Base-by-base conservation (phyloP, 2,797 vertebrate species). In the Enteromius fasciolatus region DNA sequence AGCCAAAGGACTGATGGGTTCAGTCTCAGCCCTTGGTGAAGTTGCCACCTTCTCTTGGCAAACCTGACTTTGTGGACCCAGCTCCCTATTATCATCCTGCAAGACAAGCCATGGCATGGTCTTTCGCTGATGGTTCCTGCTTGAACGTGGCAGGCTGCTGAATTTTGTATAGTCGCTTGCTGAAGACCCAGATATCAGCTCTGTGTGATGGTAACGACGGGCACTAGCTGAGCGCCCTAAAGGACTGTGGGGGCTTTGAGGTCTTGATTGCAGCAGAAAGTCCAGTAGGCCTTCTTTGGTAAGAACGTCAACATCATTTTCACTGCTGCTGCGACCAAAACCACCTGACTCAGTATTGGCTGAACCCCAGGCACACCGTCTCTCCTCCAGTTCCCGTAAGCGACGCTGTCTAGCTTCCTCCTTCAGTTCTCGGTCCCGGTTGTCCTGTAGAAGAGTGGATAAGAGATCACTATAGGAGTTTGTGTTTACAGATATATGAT, bases 301-400 rank as follows among this genome's bases (percentile, higher is more conserved):
- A 87, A 99, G 90, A 89, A 94, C 92, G 54, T 97, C 95, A 77
- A 99, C 97, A 2, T 99, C 97, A 3, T 94, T 98, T 93, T 99
- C 98, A 28, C 98, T 99, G 92, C 96, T 98, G 93, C 98, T 99
- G 28, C 98, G 94, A 44, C 96, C 94, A 54, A 99, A 98, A 11
- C 92, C 33, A 20, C 66, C 31, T 64, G 78, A 77, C 25, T 68
- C 54, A 91, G 93, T 46, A 96, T 95, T 4, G 80, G 92, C 82
- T 1, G 87, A 87, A 0, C 93, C 88, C 97, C 97, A 98, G 3
- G 95, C 95, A 3, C 93, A 92, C 0, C 96, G 96, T 84, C 96
- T 98, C 80, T 96, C 94, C 84, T 99, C 97, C 90, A 96, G 73
- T 80, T 98, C 97, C 68, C 92, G 94, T 50, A 93, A 91, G 9